These are phyloP conservation scores for Mermis nigrescens DNA, from an alignment of 2,888 invertebrate genomes.

Conservation along the genomic window DNA sequence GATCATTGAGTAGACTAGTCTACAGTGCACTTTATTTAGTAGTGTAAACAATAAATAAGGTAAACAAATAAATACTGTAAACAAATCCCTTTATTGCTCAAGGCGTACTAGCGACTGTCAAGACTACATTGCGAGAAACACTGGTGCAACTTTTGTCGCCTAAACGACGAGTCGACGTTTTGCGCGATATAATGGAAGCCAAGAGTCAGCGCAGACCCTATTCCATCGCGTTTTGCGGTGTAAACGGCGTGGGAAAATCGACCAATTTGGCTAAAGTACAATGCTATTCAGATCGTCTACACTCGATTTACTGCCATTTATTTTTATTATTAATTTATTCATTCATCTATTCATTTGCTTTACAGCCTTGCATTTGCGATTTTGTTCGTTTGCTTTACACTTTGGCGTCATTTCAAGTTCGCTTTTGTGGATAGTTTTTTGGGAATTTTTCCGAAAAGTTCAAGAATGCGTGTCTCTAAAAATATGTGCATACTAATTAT, in stretches of 20 bases:
- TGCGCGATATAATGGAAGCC: conserved; percentile 82
- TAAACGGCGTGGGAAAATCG: conserved; percentile 95
- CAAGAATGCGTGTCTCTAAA: no score
- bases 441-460: no score
- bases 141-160: conserved; percentile 84
- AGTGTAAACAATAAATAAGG: no score
- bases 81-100: conserved; percentile 6
- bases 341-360: no score
- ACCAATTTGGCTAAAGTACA: conserved; percentile 79
- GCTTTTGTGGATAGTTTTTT: no score
- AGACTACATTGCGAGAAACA: conserved; percentile 65
- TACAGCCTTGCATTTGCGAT: no score
- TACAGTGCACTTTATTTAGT: conserved; percentile 6
- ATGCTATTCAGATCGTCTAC: neutral
- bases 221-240: conserved; percentile 89
- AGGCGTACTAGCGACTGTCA: conserved; percentile 68
- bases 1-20: neutral
- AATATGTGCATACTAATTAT: no score
- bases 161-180: conserved; percentile 76
- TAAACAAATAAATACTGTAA: no score
- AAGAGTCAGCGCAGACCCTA: conserved; percentile 64
- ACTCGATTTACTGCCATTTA: no score
- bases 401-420: no score
- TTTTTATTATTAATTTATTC: no score
- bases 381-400: no score